Evolutionary conservation across 2,888 invertebrate species (phyloP).

Genomic region (Diabrotica balteata): DNA sequence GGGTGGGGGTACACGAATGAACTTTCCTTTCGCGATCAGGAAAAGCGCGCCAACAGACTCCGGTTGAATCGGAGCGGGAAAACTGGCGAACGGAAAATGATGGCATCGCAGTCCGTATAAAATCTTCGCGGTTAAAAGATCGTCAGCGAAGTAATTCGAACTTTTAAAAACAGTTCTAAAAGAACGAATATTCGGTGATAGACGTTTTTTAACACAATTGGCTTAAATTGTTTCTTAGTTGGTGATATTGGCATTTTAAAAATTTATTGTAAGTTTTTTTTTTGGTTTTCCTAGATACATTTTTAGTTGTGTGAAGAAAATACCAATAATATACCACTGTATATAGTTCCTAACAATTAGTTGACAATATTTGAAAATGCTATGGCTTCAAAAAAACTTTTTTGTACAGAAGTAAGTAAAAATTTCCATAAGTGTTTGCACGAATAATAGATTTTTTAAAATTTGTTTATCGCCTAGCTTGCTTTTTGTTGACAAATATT

Average conservation of each 20-base stretch:
- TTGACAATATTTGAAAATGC: conserved; percentile 1
- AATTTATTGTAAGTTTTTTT: neutral
- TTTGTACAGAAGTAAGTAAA: conserved; percentile 7
- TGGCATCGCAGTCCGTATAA: conserved; percentile 11
- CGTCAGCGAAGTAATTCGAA: neutral
- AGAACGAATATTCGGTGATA: neutral
- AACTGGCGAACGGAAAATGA: conserved; percentile 1
- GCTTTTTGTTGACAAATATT: too few relatives aligned
- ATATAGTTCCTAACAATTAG: neutral
- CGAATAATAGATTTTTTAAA: neutral
- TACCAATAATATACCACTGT: neutral
- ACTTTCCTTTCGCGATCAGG: conserved; percentile 9
- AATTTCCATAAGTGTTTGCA: too few relatives aligned
- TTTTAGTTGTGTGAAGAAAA: neutral
- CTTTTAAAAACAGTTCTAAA: neutral
- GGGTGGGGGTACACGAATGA: conserved; percentile 1
- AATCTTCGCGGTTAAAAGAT: conserved; percentile 14
- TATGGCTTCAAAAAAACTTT: conserved; percentile 6
- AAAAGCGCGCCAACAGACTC: conserved; percentile 26
- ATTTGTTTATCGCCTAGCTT: neutral
- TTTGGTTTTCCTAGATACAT: neutral
- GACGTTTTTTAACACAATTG: neutral
- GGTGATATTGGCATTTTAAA: too few relatives aligned
- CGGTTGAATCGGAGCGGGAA: conserved; percentile 24
- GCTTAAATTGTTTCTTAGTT: too few relatives aligned